A percentile compares a stretch with the other conserved stretches of the same genome.
These are phyloP conservation scores for Syrista parreyssii DNA, from an alignment of 2,888 invertebrate species.

Conservation along the genomic window DNA sequence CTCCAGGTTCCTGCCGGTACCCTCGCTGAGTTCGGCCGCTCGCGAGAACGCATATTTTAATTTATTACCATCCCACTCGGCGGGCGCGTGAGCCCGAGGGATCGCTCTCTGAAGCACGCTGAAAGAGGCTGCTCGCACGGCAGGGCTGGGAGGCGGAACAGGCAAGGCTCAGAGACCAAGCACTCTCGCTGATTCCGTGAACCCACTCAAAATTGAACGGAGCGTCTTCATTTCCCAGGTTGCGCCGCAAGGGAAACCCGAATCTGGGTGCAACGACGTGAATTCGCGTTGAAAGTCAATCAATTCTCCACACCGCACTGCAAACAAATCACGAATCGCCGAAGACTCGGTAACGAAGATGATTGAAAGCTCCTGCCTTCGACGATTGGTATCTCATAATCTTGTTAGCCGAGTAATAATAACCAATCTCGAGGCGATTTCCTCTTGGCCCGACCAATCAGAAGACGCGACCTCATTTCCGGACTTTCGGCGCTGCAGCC, in stretches of 20 bases:
- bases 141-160: no score
- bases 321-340: constrained; percentile 19
- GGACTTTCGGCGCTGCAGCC: constrained; percentile 36
- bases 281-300: constrained; percentile 19
- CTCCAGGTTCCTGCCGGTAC: constrained; percentile 40
- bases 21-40: constrained; percentile 34
- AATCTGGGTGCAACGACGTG: neutral
- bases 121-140: no score
- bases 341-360: constrained; percentile 54
- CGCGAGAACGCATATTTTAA: constrained; percentile 55
- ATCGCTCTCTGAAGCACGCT: no score
- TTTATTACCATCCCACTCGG: constrained; percentile 44
- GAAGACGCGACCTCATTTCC: constrained; percentile 63
- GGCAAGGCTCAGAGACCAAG: no score
- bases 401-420: constrained; percentile 62
- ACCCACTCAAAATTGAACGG: no score
- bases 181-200: no score
- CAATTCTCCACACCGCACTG: neutral
- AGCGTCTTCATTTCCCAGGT: no score
- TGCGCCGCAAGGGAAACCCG: no score
- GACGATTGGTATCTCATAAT: constrained; percentile 53
- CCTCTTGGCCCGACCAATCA: constrained; percentile 62
- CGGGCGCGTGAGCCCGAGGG: no score
- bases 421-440: constrained; percentile 65
- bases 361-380: constrained; percentile 48